phyloP scores from a whole-genome alignment of 2,888 invertebrate species.

The Dicycla oo region DNA sequence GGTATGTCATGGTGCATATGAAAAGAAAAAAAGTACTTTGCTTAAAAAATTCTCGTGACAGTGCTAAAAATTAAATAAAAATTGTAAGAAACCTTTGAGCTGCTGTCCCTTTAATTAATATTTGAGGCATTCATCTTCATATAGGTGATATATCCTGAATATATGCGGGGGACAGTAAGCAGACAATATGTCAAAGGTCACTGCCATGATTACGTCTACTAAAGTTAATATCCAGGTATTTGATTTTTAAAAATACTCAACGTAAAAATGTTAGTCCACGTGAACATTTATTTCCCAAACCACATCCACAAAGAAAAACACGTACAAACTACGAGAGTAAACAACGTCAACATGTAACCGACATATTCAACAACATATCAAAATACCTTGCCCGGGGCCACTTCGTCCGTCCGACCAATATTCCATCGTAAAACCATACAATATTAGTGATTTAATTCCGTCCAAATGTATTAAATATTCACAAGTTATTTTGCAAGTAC shows the following conservation, averaged over 20 bases:
- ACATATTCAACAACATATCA: constrained; percentile 50
- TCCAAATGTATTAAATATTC: constrained; percentile 48
- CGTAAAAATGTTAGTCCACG: not conserved
- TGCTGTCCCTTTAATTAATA: not conserved
- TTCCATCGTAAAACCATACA: constrained; percentile 44
- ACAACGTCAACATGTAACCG: constrained; percentile 46
- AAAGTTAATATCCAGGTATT: not conserved
- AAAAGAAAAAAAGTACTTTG: not conserved
- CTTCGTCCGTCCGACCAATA: constrained; percentile 9
- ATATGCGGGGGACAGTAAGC: not conserved
- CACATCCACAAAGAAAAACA: constrained; percentile 33
- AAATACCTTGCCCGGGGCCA: constrained; percentile 49
- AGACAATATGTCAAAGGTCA: not conserved
- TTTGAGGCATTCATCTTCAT: not conserved
- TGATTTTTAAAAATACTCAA: not conserved
- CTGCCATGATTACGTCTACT: not conserved
- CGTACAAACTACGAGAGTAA: constrained; percentile 45
- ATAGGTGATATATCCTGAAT: not conserved
- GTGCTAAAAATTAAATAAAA: not conserved
- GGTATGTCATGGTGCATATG: no score
- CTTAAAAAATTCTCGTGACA: not conserved
- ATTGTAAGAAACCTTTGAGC: constrained; percentile 1
- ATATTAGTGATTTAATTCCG: constrained; percentile 50
- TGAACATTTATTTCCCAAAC: constrained; percentile 4
- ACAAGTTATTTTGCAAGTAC: constrained; percentile 47